Percentiles rank a stretch among this genome's conserved stretches.
Conservation (phyloP, 2,888 invertebrate species). For the Andrena praecox region DNA sequence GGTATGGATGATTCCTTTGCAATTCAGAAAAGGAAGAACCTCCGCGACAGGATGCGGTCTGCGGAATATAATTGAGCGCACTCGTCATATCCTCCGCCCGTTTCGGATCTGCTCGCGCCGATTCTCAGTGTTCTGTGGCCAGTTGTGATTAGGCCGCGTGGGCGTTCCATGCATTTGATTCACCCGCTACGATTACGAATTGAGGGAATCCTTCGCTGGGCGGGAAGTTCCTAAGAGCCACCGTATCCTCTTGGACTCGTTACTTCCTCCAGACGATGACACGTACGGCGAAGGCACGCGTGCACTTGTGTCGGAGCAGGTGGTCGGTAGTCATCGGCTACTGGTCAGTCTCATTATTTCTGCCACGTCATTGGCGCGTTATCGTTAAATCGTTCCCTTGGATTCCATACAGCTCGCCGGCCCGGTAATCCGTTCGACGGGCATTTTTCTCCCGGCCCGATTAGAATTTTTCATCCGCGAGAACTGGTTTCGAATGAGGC, state of each 20-base stretch:
- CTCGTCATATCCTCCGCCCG: conserved; percentile 70
- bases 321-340: neutral
- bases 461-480: conserved; percentile 45
- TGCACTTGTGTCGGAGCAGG: neutral
- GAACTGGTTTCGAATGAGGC: conserved; percentile 49
- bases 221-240: conserved; percentile 42
- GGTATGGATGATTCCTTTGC: neutral
- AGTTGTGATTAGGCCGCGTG: conserved; percentile 36
- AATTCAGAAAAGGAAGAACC: conserved; percentile 14
- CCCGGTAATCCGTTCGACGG: conserved; percentile 22
- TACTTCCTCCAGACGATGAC: conserved; percentile 54
- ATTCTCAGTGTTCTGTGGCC: conserved; percentile 54
- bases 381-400: conserved; percentile 19
- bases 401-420: conserved; percentile 9
- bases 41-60: conserved; percentile 65
- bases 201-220: conserved; percentile 32
- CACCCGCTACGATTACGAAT: conserved; percentile 55
- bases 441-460: conserved; percentile 20
- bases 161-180: conserved; percentile 64
- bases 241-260: conserved; percentile 29
- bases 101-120: conserved; percentile 40
- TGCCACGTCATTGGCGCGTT: conserved; percentile 48
- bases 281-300: too few species aligned
- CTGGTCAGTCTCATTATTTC: conserved; percentile 6
- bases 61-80: conserved; percentile 58